These are phyloP conservation scores for Aphaenogaster rudis DNA, from an alignment of 1,140 invertebrate species.

Conservation along the genomic window DNA sequence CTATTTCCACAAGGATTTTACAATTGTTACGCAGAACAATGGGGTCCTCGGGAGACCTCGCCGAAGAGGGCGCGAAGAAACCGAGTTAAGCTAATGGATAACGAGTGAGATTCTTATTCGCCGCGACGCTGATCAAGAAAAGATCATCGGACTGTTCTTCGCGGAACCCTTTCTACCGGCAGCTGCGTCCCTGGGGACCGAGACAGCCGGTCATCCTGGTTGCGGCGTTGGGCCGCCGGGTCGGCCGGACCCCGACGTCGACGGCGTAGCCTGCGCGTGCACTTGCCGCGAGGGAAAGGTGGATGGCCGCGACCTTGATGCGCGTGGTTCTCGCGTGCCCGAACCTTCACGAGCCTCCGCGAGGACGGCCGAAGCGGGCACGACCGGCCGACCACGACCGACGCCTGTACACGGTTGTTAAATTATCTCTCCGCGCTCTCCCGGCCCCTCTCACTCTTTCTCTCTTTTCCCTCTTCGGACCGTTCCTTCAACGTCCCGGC, in stretches of 20 bases:
- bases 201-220: constrained; percentile 66
- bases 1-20: neutral
- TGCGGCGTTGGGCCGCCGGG: constrained; percentile 61
- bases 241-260: constrained; percentile 67
- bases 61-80: neutral
- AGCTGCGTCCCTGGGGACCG: constrained; percentile 66
- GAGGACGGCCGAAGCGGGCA: constrained; percentile 77
- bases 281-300: constrained; percentile 83
- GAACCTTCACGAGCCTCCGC: constrained; percentile 79
- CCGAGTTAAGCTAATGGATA: constrained; percentile 22
- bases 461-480: neutral
- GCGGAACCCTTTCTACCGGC: neutral
- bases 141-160: neutral
- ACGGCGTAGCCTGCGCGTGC: constrained; percentile 76
- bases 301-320: constrained; percentile 86
- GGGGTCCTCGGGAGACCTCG: neutral
- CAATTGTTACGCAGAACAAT: constrained; percentile 5
- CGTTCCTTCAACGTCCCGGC: constrained; percentile 5
- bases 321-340: constrained; percentile 87
- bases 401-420: constrained; percentile 66
- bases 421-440: constrained; percentile 55
- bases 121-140: neutral
- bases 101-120: constrained; percentile 1
- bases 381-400: constrained; percentile 56
- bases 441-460: constrained; percentile 11